phyloP scores from a whole-genome alignment of 2,888 invertebrate genomes.

The Abrostola triplasia region DNA sequence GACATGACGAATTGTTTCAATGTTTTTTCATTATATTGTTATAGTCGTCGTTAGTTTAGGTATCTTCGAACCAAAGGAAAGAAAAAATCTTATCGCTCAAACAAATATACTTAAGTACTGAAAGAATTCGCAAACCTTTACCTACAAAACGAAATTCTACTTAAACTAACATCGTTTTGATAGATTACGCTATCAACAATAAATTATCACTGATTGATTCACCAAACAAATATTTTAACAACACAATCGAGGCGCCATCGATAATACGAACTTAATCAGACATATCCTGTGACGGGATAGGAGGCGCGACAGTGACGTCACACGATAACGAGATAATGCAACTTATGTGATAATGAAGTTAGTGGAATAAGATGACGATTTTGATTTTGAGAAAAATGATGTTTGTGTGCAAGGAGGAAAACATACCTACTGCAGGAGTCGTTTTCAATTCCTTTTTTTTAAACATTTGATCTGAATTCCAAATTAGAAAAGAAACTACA shows the following conservation, averaged over 20 bases:
- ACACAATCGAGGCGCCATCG: slow-evolving; percentile 35
- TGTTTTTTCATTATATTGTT: no score
- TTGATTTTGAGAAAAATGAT: slow-evolving; percentile 17
- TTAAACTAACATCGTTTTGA: background rate
- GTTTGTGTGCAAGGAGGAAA: slow-evolving; percentile 10
- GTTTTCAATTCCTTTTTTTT: background rate
- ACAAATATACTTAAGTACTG: no score
- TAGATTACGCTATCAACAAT: background rate
- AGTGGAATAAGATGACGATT: background rate
- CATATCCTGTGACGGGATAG: slow-evolving; percentile 41
- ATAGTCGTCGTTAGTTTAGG: no score
- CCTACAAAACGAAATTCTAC: background rate
- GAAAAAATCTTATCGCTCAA: no score
- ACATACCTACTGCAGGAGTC: background rate
- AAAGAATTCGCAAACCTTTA: background rate
- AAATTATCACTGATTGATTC: slow-evolving; percentile 23
- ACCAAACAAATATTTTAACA: slow-evolving; percentile 49
- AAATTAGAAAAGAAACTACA: background rate
- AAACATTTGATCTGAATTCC: background rate
- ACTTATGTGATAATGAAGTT: background rate
- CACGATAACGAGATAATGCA: background rate
- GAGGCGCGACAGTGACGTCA: slow-evolving; percentile 50
- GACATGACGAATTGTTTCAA: no score
- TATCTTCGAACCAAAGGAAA: no score
- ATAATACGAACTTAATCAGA: slow-evolving; percentile 16